phyloP scores from a whole-genome alignment of 2,888 invertebrate genomes.

The Chaetogeoica ovagalla region DNA sequence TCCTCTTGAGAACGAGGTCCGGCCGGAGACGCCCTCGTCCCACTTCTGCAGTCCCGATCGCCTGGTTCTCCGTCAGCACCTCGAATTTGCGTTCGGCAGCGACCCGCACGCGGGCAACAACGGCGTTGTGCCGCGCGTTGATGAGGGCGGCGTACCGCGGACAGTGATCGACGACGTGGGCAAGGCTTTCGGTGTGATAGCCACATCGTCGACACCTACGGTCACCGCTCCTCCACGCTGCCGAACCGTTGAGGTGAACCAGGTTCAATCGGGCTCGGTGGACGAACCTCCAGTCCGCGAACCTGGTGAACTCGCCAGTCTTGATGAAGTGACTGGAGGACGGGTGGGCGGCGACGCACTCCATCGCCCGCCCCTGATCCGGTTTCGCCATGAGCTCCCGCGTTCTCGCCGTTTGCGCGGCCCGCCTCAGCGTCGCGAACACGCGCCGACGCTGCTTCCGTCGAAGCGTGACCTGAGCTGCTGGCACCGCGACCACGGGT shows the following conservation, averaged over 20 bases:
- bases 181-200: neutral
- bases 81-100: neutral
- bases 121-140: constrained; percentile 1
- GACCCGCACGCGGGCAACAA: neutral
- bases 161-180: constrained; percentile 10
- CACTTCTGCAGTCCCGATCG: neutral
- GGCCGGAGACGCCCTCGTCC: no score
- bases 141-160: neutral
- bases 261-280: neutral
- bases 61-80: neutral
- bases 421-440: neutral
- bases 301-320: neutral
- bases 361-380: neutral
- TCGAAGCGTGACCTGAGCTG: neutral
- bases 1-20: no score
- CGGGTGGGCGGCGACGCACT: neutral
- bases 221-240: neutral
- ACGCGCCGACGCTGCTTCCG: neutral
- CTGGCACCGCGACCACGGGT: no score
- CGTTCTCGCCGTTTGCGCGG: neutral
- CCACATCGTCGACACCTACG: constrained; percentile 4
- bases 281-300: neutral
- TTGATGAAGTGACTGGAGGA: neutral
- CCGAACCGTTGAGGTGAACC: neutral
- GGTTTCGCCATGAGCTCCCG: neutral